Evolutionary conservation across 2,113 vertebrate species (phyloP), one percentile per base, ranked within the genome.

Genomic region (Vulpes ferrilata): DNA sequence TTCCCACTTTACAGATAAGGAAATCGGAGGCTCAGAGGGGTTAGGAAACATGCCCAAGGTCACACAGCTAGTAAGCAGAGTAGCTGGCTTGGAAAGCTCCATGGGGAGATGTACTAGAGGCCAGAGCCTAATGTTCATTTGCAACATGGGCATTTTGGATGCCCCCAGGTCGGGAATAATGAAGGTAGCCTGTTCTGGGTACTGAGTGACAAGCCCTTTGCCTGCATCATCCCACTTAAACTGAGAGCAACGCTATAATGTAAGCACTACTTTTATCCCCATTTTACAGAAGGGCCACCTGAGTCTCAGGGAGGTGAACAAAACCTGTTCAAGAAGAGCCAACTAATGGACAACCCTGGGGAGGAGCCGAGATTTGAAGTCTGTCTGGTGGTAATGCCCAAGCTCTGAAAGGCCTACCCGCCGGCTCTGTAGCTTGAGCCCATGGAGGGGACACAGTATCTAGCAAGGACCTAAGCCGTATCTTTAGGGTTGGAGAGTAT

Each of bases 401-500:
- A 22, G 25, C 78, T 82, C 62, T 79, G 60, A 73, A 73, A 60
- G 84, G 35, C 76, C 79, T 51, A 57, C 67, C 93, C 13, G 4
- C n/a, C 5, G 69, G 23, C 62, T 95, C 48, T 78, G 3, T 57
- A 69, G 30, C 55, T 90, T 11, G 57, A 88, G 38, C 55, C 17
- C 25, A 4, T 38, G 86, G 86, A 59, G 95, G 83, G 84, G 23
- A 27, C 78, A 38, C 55, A 48, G 3, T 69, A 69, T 76, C 86
- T 38, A 80, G 35, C 79, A 43, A 87, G 82, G 67, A 90, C 32
- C 79, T 16, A 22, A 22, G 17, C 57, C 43, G 5, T 96, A 94
- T 95, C 96, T 94, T 93, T 73, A 73, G 88, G 93, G 62, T 94
- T 88, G 93, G 71, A 76, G 76, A 94, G 83, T 32, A 43, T 78